Conservation (phyloP, 2,888 invertebrate species). For the Pyrocoelia pectoralis region DNA sequence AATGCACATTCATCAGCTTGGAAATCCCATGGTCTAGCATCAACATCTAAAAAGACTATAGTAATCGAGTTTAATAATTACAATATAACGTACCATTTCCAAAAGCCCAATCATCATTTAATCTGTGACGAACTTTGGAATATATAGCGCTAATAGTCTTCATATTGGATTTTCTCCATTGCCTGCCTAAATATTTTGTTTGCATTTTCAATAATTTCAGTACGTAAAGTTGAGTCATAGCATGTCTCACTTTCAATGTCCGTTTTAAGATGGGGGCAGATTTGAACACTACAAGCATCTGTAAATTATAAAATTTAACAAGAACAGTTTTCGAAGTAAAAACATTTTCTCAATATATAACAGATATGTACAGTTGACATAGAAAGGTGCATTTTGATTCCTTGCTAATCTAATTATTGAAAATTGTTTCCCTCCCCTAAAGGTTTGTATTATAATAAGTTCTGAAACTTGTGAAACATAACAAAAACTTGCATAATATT, state of each 20-base stretch:
- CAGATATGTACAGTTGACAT: too few relatives aligned
- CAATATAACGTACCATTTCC: constrained; percentile 77
- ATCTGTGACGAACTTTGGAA: constrained; percentile 92
- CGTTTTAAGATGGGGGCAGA: constrained; percentile 98
- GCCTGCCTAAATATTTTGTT: constrained; percentile 97
- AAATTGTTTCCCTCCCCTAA: too few relatives aligned
- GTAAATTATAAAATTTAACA: constrained; percentile 30
- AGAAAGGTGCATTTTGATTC: too few relatives aligned
- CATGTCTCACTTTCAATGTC: constrained; percentile 93
- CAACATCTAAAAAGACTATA: constrained; percentile 72
- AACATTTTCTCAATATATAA: too few relatives aligned
- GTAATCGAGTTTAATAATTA: neutral
- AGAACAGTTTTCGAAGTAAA: too few relatives aligned
- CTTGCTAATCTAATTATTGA: too few relatives aligned
- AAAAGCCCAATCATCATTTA: constrained; percentile 99
- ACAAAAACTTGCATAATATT: too few relatives aligned
- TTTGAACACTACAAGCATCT: constrained; percentile 98
- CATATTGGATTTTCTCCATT: constrained; percentile 99
- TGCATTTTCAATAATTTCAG: constrained; percentile 99
- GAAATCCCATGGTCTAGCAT: constrained; percentile 98
- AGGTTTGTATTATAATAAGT: too few relatives aligned
- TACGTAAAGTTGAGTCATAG: constrained; percentile 97
- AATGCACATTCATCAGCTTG: constrained; percentile 97
- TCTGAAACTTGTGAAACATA: too few relatives aligned
- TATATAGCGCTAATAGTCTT: constrained; percentile 99